Conservation (phyloP, 2,797 vertebrate genomes). For the Scyliorhinus canicula region DNA sequence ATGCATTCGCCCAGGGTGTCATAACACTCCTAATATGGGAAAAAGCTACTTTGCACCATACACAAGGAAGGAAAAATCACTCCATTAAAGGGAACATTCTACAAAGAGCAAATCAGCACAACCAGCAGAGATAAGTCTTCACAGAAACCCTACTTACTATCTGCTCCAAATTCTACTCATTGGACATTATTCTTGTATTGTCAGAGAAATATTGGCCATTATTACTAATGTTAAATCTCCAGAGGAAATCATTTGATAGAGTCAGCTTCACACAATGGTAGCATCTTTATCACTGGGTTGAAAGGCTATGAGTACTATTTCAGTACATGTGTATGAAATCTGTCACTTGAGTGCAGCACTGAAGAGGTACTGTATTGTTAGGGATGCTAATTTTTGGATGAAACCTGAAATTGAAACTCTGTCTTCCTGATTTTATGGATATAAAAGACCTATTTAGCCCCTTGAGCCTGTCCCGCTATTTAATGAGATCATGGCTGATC, state of each 20-base stretch:
- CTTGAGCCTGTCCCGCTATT: too few relatives aligned
- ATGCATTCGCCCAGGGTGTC: too few relatives aligned
- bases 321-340: not conserved
- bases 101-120: not conserved
- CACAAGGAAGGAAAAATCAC: not conserved
- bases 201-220: not conserved
- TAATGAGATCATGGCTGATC: too few relatives aligned
- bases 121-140: not conserved
- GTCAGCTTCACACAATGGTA: not conserved
- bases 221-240: not conserved
- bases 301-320: not conserved
- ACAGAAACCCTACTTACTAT: not conserved
- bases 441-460: too few relatives aligned
- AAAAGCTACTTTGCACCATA: not conserved
- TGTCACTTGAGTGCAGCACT: not conserved
- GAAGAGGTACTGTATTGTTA: not conserved
- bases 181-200: not conserved
- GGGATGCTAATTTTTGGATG: not conserved
- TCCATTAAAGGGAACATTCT: not conserved
- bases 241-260: not conserved
- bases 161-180: not conserved
- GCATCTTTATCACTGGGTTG: not conserved
- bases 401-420: not conserved
- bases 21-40: not conserved
- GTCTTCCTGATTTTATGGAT: not conserved